Base-by-base conservation (phyloP, 92 coral and sea anemone species). In the Actinostola sp. region DNA sequence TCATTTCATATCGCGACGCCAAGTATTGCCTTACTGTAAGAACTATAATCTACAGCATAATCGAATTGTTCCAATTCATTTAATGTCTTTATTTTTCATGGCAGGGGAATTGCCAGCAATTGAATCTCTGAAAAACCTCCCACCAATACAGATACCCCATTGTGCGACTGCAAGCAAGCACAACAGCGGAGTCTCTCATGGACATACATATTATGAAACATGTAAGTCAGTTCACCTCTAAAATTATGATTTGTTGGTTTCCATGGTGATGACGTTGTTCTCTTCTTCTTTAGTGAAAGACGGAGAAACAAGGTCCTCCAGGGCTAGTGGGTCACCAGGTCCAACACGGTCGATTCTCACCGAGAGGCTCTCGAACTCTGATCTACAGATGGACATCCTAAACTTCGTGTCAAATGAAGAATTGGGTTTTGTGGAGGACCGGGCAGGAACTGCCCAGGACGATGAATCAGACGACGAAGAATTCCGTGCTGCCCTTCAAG, bases 401-500 rank as follows among this genome's bases (percentile, higher is more conserved):
- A 88, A 85, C 71, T 84, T 75, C 42, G 88, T 89, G 33, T 41
- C 78, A 27, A 82, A 63, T 33, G 90, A 88, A 2, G 79, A 73
- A n/a, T 76, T 83, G 64, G 77, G 76, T 38, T 82, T 77, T 12
- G 32, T 81, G 3, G 66, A 88, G 54, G 89, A 84, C 75, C 69
- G 81, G 49, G 73, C 75, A 23, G 69, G 57, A 60, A 86, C 90
- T 23, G 80, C 87, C 6, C 79, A 79, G 45, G 93, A 89, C 17
- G 86, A 52, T n/a, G 97, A 80, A 42, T 79, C 88, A 14, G 89
- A 69, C 0, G 92, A 83, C 26, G 89, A 83, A 24, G 57, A 82
- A 20, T 90, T 90, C 54, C 80, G 77, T 57, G 91, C 83, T 44
- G 96, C 96, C 70, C 82, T 90, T 21, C 32, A 79, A 58, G 86